Evolutionary conservation across 2,113 vertebrate species (phyloP).

Genomic region (Pleuronectes platessa): DNA sequence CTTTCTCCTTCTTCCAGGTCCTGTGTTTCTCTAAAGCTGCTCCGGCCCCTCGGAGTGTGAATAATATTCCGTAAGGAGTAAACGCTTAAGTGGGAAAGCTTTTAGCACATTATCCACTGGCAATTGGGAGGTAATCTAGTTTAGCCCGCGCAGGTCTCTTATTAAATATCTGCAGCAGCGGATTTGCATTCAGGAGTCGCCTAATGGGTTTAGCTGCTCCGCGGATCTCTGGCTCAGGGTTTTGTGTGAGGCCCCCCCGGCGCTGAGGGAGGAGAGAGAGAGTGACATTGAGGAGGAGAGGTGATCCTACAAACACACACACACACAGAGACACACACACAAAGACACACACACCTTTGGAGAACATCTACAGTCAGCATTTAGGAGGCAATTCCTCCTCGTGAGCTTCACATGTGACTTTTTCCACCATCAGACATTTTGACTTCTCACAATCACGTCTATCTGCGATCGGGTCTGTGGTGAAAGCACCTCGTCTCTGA

Average conservation of each 20-base stretch:
- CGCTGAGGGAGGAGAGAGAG: constrained; percentile 60
- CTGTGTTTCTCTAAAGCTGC: constrained; percentile 67
- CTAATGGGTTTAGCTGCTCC: constrained; percentile 87
- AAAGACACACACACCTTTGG: constrained; percentile 19
- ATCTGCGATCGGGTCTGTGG: background rate
- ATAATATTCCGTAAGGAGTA: constrained; percentile 90
- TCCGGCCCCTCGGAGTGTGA: constrained; percentile 87
- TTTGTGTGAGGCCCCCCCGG: constrained; percentile 69
- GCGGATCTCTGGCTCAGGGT: constrained; percentile 67
- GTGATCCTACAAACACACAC: constrained; percentile 43
- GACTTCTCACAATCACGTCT: background rate
- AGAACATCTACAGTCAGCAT: constrained; percentile 67
- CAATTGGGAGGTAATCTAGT: constrained; percentile 92
- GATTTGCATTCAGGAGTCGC: constrained; percentile 88
- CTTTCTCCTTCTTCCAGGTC: background rate
- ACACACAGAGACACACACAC: background rate
- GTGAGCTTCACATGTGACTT: constrained; percentile 5
- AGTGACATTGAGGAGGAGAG: constrained; percentile 87
- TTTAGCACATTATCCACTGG: constrained; percentile 96
- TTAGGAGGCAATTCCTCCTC: constrained; percentile 46
- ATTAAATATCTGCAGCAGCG: constrained; percentile 87
- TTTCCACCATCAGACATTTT: background rate
- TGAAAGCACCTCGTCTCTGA: constrained; percentile 3
- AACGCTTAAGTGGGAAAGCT: constrained; percentile 90
- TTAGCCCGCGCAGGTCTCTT: constrained; percentile 84